Evolutionary conservation across 2,113 vertebrate species (phyloP).

Genomic region (Thamnaconus septentrionalis): DNA sequence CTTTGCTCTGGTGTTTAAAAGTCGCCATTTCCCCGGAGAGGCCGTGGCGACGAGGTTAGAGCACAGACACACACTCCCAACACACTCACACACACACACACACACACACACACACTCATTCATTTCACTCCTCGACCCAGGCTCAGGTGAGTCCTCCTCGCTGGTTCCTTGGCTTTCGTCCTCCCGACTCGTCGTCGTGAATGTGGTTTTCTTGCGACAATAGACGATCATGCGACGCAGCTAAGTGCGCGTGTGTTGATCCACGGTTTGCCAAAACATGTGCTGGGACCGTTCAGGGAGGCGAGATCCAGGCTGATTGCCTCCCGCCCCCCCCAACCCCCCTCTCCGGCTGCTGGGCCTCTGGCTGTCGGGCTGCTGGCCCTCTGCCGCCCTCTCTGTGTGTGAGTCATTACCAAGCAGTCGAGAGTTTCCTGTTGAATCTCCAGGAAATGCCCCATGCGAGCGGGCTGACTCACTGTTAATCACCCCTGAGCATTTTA

Average conservation of each 20-base stretch:
- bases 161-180: no score
- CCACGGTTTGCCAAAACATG: no score
- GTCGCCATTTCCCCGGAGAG: conserved; percentile 89
- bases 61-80: neutral
- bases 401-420: conserved; percentile 57
- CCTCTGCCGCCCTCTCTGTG: conserved; percentile 27
- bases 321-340: conserved; percentile 13
- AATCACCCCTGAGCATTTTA: conserved; percentile 43
- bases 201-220: no score
- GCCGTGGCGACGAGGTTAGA: conserved; percentile 91
- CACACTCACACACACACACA: conserved; percentile 13
- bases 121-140: neutral
- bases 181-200: no score
- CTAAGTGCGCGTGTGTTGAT: no score
- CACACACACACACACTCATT: conserved; percentile 10
- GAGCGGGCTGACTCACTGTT: conserved; percentile 27
- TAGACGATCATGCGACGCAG: no score
- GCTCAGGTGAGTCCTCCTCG: no score
- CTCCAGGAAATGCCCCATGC: conserved; percentile 8
- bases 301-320: conserved; percentile 20
- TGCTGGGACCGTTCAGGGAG: neutral
- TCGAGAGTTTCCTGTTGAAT: conserved; percentile 43
- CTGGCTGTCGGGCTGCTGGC: conserved; percentile 26
- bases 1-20: conserved; percentile 95
- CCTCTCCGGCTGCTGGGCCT: conserved; percentile 30